Base-by-base conservation (phyloP, 2,797 vertebrate species). In the Xenentodon cancila region DNA sequence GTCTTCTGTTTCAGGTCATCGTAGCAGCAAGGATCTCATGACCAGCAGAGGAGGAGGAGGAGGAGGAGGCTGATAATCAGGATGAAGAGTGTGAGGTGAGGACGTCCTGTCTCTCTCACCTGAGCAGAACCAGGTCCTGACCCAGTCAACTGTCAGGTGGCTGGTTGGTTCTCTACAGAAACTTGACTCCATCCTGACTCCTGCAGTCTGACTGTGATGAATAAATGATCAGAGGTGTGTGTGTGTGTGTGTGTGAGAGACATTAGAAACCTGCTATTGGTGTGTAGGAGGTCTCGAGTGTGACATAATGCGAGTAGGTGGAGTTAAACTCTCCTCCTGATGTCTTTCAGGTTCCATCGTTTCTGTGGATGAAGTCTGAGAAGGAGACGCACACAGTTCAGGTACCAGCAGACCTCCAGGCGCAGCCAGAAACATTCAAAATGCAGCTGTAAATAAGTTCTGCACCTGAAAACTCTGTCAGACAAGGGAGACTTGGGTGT, bases 61-160 rank as follows among this genome's bases (percentile, higher is more conserved):
- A 25, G 25, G n/a, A n/a, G n/a, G n/a, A n/a, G n/a, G n/a, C n/a
- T n/a, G n/a, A n/a, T n/a, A n/a, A n/a, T n/a, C 25, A 25, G 3
- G 60, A 78, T 77, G 84, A 73, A 53, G 48, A 81, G 13, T 37
- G 49, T 17, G 0, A 82, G 81, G 84, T 86, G 47, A 84, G 67
- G n/a, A 22, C n/a, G n/a, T n/a, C n/a, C n/a, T 18, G 6, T 19
- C 42, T 9, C 11, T 34, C 11, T 11, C 25, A 13, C 20, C 21
- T 27, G 48, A 25, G 5, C 30, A 32, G 30, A 32, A 32, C 30
- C 30, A 32, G 30, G 9, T 32, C 30, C 30, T 8, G 7, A 8
- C 9, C 30, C 1, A 9, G 7, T 32, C 30, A 32, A 9, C 30
- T 32, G 30, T 32, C 30, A 7, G 7, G 9, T 9, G 30, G 30